Conservation (phyloP, 2,797 vertebrate species). For the Megalops cyprinoides region DNA sequence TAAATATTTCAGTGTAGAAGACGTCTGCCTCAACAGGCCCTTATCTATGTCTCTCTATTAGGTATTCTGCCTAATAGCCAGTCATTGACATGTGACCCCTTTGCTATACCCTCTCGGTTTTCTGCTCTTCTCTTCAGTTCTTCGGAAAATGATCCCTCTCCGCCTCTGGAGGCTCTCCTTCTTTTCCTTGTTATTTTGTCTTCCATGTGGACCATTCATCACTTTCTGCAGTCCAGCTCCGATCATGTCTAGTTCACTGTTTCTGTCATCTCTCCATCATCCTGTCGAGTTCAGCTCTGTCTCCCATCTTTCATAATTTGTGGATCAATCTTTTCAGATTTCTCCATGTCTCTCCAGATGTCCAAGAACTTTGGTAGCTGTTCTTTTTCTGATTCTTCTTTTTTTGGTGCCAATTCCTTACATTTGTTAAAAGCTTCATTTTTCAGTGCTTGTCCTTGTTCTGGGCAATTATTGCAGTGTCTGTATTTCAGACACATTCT, state of each 20-base stretch:
- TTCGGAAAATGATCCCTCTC: neutral
- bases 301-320: neutral
- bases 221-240: neutral
- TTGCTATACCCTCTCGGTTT: neutral
- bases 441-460: neutral
- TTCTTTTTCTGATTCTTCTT: too few relatives aligned
- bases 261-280: neutral
- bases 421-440: neutral
- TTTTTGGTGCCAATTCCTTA: too few relatives aligned
- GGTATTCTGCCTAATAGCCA: neutral
- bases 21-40: neutral
- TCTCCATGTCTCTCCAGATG: neutral
- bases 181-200: neutral
- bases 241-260: neutral
- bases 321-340: neutral
- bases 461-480: neutral
- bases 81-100: neutral
- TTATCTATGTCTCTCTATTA: neutral
- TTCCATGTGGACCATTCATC: neutral
- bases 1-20: neutral
- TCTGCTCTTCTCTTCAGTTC: constrained; percentile 3
- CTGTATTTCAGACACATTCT: neutral
- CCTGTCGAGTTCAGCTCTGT: neutral
- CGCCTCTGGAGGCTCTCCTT: neutral
- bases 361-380: too few relatives aligned